Conservation (phyloP, 1,140 invertebrate genomes). For the Papilio polytes region DNA sequence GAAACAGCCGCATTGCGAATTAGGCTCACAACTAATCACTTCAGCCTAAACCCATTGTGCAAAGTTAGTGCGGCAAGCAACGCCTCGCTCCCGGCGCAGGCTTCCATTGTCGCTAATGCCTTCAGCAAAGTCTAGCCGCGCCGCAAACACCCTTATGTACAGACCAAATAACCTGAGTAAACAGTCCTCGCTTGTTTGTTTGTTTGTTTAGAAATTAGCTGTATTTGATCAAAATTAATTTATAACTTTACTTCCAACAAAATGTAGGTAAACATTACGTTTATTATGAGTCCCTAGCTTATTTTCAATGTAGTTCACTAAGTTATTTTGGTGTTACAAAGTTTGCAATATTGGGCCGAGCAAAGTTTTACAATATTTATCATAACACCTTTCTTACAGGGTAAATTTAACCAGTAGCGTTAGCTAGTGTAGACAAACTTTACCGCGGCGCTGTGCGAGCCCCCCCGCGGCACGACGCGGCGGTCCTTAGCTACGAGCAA, state of each 20-base stretch:
- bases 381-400: background rate
- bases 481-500: conserved; percentile 45
- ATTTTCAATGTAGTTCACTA: background rate
- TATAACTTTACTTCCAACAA: background rate
- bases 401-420: background rate
- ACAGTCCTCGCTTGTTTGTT: background rate
- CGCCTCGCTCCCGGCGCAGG: background rate
- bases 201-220: background rate
- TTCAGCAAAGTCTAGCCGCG: conserved; percentile 14
- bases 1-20: conserved; percentile 38
- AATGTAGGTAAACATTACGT: background rate
- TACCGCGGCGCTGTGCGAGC: background rate
- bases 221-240: conserved; percentile 13
- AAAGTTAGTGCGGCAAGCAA: conserved; percentile 38
- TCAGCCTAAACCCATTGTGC: conserved; percentile 47
- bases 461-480: conserved; percentile 22
- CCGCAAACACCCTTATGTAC: conserved; percentile 29
- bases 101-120: conserved; percentile 22
- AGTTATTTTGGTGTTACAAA: background rate
- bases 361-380: background rate
- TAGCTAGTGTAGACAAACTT: conserved; percentile 18
- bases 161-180: conserved; percentile 16
- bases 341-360: background rate
- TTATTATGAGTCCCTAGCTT: background rate
- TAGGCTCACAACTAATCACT: conserved; percentile 52